phyloP scores from a whole-genome alignment of 2,888 invertebrate genomes.

The Polydesmus complanatus region DNA sequence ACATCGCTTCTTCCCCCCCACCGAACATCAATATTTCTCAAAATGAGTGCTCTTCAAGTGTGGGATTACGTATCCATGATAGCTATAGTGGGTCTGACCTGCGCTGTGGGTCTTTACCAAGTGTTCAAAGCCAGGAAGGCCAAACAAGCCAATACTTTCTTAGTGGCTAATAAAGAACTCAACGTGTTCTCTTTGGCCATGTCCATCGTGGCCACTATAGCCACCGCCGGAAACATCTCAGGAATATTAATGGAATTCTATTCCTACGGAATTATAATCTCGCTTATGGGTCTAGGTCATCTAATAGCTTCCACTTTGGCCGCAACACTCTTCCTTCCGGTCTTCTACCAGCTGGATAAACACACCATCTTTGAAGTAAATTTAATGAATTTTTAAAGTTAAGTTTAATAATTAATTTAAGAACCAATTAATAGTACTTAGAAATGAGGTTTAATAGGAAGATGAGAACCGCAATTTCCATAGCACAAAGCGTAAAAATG shows the following conservation, averaged over 20 bases:
- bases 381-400: too few relatives aligned
- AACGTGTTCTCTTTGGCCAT: conserved; percentile 4
- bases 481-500: too few relatives aligned
- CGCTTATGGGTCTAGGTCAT: background rate
- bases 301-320: background rate
- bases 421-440: too few relatives aligned
- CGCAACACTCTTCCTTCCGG: conserved; percentile 4
- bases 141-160: conserved; percentile 7
- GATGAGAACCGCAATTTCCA: too few relatives aligned
- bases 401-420: too few relatives aligned
- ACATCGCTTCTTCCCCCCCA: too few relatives aligned
- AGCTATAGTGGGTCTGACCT: conserved; percentile 4
- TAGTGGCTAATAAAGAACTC: conserved; percentile 6
- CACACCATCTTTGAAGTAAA: too few relatives aligned
- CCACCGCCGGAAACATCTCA: conserved; percentile 3
- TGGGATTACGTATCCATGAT: conserved; percentile 10
- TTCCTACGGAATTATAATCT: conserved; percentile 4
- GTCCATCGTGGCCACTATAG: conserved; percentile 10
- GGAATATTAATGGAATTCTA: conserved; percentile 9
- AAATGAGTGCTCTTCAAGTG: too few relatives aligned
- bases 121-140: conserved; percentile 8
- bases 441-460: too few relatives aligned
- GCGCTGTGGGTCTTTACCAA: conserved; percentile 7
- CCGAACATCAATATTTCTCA: too few relatives aligned
- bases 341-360: too few relatives aligned